A percentile compares a stretch with the other conserved stretches of the same genome.
These are phyloP conservation scores for Periophthalmus magnuspinnatus DNA, from an alignment of 2,797 vertebrate genomes.

Conservation along the genomic window DNA sequence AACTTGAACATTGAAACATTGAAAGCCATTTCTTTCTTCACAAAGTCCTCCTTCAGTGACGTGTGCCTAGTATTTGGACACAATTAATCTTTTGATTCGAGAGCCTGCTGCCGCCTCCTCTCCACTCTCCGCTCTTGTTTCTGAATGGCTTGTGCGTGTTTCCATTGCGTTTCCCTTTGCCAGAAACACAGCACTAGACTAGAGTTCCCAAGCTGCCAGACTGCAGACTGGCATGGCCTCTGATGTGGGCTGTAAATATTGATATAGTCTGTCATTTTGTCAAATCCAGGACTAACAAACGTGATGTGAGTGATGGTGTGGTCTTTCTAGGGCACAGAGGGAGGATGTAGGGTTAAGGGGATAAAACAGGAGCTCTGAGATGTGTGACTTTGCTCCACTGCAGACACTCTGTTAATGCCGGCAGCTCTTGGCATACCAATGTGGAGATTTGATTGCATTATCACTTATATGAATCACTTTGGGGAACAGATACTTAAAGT, in stretches of 20 bases:
- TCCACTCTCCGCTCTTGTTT: constrained; percentile 55
- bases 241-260: constrained; percentile 68
- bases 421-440: constrained; percentile 41
- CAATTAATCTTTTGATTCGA: constrained; percentile 48
- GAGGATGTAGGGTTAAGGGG: constrained; percentile 54
- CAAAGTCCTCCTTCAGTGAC: constrained; percentile 1
- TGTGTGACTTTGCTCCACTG: constrained; percentile 34
- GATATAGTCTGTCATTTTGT: constrained; percentile 68
- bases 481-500: no score
- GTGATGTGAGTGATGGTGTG: constrained; percentile 52
- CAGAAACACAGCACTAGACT: constrained; percentile 21
- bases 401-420: constrained; percentile 54
- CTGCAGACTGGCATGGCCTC: constrained; percentile 46
- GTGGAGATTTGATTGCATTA: constrained; percentile 65
- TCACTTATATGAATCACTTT: constrained; percentile 35
- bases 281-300: constrained; percentile 56
- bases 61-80: constrained; percentile 46
- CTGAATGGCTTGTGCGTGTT: constrained; percentile 66
- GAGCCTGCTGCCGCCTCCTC: constrained; percentile 49
- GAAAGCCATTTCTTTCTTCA: constrained; percentile 1
- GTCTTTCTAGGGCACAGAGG: constrained; percentile 52
- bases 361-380: constrained; percentile 39
- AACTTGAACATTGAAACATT: background rate
- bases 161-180: constrained; percentile 45
- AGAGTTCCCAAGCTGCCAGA: constrained; percentile 40